Evolutionary conservation across 2,888 invertebrate species (phyloP).

Genomic region (Drosophila phalerata): DNA sequence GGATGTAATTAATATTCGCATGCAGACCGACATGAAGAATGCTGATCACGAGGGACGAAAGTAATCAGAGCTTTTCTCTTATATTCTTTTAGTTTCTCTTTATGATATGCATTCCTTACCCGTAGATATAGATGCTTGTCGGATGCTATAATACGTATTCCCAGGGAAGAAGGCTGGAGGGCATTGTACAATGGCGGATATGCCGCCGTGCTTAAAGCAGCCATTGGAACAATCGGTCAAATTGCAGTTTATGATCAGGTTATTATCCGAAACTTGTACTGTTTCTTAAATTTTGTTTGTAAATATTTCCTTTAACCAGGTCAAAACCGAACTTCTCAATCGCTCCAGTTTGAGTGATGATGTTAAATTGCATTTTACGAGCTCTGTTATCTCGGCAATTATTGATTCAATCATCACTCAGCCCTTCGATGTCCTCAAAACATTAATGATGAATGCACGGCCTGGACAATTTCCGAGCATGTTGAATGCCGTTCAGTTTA

Average conservation of each 20-base stretch:
- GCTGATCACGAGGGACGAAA: slow-evolving; percentile 25
- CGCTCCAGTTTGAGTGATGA: slow-evolving; percentile 31
- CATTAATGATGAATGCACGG: slow-evolving; percentile 51
- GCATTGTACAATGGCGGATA: slow-evolving; percentile 45
- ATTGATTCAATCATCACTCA: slow-evolving; percentile 47
- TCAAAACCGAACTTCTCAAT: slow-evolving; percentile 29
- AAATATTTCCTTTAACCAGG: slow-evolving; percentile 14
- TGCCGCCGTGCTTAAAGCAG: slow-evolving; percentile 44
- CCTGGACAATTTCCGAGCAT: slow-evolving; percentile 25
- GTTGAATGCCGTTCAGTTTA: slow-evolving; percentile 10
- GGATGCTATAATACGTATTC: slow-evolving; percentile 47
- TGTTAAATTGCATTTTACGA: slow-evolving; percentile 40
- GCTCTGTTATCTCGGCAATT: slow-evolving; percentile 44
- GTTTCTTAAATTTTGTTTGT: too few species aligned
- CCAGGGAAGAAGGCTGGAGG: slow-evolving; percentile 48
- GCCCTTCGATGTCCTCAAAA: slow-evolving; percentile 57
- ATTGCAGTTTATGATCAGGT: slow-evolving; percentile 60
- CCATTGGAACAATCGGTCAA: slow-evolving; percentile 49
- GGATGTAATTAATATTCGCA: slow-evolving; percentile 58
- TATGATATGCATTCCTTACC: too few species aligned
- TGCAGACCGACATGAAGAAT: slow-evolving; percentile 60
- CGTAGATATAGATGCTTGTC: slow-evolving; percentile 44
- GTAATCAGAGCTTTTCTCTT: slow-evolving; percentile 16
- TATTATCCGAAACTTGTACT: not conserved
- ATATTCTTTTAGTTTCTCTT: too few species aligned